Percentiles rank a stretch among this genome's conserved stretches.
phyloP scores from a whole-genome alignment of 2,888 invertebrate species.

The Andrena chrysosceles region DNA sequence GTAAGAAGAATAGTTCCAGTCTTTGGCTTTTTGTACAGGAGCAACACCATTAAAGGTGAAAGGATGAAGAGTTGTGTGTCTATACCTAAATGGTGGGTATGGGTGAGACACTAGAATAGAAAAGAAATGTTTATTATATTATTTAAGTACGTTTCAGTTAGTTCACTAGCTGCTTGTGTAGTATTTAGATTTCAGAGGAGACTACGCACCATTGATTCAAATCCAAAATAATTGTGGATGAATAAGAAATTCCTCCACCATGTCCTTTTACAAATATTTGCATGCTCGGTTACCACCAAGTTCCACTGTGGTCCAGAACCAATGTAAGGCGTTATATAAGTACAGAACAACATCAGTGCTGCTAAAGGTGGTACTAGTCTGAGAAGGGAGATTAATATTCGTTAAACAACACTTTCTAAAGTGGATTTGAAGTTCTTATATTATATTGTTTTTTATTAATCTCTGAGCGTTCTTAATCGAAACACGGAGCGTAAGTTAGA shows the following conservation, averaged over 20 bases:
- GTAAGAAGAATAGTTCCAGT: conserved; percentile 85
- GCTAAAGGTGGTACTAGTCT: conserved; percentile 89
- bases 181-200: neutral
- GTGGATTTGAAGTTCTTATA: neutral
- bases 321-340: conserved; percentile 88
- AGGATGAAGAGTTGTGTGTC: conserved; percentile 89
- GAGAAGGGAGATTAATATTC: conserved; percentile 2
- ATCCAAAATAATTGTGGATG: conserved; percentile 91
- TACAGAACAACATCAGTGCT: conserved; percentile 89
- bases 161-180: neutral
- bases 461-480: neutral
- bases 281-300: conserved; percentile 89
- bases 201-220: conserved; percentile 88
- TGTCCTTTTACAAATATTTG: conserved; percentile 88
- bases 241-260: conserved; percentile 91
- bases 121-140: neutral
- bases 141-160: neutral
- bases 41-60: conserved; percentile 87
- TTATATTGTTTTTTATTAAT: neutral
- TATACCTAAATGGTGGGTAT: conserved; percentile 90
- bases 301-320: conserved; percentile 90
- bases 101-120: conserved; percentile 87
- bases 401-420: neutral
- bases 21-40: conserved; percentile 88
- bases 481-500: neutral